Evolutionary conservation across 1,140 invertebrate genomes (phyloP).

Genomic region (Philopotamus ludificatus): DNA sequence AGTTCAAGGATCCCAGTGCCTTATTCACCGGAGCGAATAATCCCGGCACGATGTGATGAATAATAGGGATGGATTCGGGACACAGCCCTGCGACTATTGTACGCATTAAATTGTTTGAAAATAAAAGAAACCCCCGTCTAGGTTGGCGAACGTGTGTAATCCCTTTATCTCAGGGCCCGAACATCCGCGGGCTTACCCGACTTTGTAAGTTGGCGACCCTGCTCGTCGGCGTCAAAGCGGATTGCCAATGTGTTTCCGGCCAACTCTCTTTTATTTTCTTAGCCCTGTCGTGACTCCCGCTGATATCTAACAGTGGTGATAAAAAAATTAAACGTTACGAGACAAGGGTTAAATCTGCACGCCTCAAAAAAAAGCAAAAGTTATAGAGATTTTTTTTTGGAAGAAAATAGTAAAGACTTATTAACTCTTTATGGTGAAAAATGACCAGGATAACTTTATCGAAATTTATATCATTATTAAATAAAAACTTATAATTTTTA

Average conservation of each 20-base stretch:
- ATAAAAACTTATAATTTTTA: too few species aligned
- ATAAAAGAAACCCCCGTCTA: not conserved
- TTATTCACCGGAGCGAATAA: not conserved
- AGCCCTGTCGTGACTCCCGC: too few species aligned
- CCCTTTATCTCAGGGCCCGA: not conserved
- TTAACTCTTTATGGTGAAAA: too few species aligned
- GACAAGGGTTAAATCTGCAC: too few species aligned
- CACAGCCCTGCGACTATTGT: not conserved
- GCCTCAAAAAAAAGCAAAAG: too few species aligned
- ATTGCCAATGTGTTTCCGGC: not conserved
- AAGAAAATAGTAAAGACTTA: too few species aligned
- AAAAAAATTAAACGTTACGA: too few species aligned
- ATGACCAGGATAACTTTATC: too few species aligned
- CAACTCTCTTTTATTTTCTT: not conserved
- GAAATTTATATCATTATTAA: too few species aligned
- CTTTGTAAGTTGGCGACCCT: conserved; percentile 9
- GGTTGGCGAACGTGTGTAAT: conserved; percentile 1
- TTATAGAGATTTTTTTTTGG: too few species aligned
- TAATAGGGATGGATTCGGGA: not conserved
- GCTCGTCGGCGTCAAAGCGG: conserved; percentile 5
- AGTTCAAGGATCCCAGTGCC: not conserved
- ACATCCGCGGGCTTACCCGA: not conserved
- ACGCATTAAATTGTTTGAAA: conserved; percentile 3
- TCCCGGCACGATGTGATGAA: not conserved
- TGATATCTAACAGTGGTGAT: too few species aligned